Conservation (phyloP, 2,113 vertebrate genomes). For the Gulo gulo region DNA sequence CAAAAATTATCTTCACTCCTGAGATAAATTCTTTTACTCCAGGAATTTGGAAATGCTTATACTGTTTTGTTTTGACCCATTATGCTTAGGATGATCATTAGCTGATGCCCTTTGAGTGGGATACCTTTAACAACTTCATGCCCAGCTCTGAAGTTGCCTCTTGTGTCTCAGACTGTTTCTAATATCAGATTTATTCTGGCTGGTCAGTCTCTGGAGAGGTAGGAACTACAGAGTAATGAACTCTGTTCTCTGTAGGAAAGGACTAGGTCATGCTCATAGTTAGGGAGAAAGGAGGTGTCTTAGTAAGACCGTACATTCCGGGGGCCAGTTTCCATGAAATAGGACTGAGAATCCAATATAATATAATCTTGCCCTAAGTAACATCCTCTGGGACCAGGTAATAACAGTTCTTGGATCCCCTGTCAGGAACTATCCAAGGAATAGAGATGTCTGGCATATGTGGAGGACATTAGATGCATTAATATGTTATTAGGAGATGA, state of each 20-base stretch:
- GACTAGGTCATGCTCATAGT: neutral
- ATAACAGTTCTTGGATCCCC: neutral
- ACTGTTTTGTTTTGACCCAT: neutral
- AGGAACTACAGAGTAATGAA: neutral
- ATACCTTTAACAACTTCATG: neutral
- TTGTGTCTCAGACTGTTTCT: neutral
- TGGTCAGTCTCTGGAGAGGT: neutral
- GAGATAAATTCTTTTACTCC: neutral
- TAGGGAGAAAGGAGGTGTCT: neutral
- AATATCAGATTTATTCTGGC: neutral
- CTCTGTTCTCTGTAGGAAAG: neutral
- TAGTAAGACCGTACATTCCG: neutral
- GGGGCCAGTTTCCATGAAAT: constrained; percentile 1
- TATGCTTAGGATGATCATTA: neutral
- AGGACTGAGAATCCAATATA: constrained; percentile 18
- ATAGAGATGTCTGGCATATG: neutral
- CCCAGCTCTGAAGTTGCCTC: neutral
- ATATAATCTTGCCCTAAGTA: neutral
- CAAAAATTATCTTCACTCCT: neutral
- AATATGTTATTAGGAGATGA: constrained; percentile 76
- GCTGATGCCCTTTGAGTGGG: neutral
- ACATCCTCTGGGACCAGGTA: neutral
- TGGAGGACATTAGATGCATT: constrained; percentile 61
- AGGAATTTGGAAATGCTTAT: neutral
- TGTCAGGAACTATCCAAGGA: constrained; percentile 36